These are phyloP conservation scores for Pelosia muscerda DNA, from an alignment of 2,888 invertebrate genomes.

Conservation along the genomic window DNA sequence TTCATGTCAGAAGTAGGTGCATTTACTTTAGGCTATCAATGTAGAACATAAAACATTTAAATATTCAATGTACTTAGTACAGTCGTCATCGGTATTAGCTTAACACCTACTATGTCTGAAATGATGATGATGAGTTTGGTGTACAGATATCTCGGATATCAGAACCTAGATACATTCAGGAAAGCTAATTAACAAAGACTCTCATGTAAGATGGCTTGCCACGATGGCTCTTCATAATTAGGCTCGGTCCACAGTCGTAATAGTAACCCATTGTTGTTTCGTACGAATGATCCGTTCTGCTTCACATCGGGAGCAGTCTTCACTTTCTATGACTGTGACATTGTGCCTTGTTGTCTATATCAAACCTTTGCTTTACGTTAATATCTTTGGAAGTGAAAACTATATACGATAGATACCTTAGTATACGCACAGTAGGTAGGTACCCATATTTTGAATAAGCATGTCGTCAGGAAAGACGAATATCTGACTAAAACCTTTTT, in stretches of 20 bases:
- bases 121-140: too few species aligned
- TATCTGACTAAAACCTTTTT: too few species aligned
- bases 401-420: not conserved
- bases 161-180: not conserved
- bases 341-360: conserved; percentile 54
- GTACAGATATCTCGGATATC: too few species aligned
- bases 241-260: conserved; percentile 45
- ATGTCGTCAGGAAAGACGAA: too few species aligned
- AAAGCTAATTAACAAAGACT: conserved; percentile 10
- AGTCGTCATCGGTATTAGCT: too few species aligned
- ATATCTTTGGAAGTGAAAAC: conserved; percentile 39
- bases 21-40: not conserved
- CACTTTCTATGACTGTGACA: conserved; percentile 79
- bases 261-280: conserved; percentile 59
- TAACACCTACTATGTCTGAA: too few species aligned
- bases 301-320: conserved; percentile 76
- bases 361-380: conserved; percentile 40
- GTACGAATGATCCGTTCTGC: conserved; percentile 73
- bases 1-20: not conserved
- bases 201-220: conserved; percentile 14
- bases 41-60: not conserved
- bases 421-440: not conserved
- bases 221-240: conserved; percentile 42
- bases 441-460: not conserved
- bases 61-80: too few species aligned